Base-by-base conservation (phyloP, 2,113 vertebrate genomes). In the Ibidorhyncha struthersii region DNA sequence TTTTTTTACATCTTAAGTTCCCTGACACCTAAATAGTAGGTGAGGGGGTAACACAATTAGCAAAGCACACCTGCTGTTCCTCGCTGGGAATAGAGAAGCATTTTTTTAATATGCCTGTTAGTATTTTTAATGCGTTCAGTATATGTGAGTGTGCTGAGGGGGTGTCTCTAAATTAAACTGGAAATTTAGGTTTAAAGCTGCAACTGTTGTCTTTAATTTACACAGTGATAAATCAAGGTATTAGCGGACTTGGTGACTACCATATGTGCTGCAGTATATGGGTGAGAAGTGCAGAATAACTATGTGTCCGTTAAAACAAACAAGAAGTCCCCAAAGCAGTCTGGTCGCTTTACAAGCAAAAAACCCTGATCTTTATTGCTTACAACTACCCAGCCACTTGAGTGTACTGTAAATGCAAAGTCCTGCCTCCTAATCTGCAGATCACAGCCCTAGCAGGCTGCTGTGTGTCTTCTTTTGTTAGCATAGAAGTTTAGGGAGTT, bases 211-310 rank as follows among this genome's bases (percentile, higher is more conserved):
- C 56, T 91, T 67, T 22, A 74, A 9, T 84, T 91, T 63, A 73
- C 58, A n/a, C 36, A 45, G 56, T 20, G 43, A 19, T 80, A 85
- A 90, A 40, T 65, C 36, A 78, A 63, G 73, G 73, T 80, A 30
- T 86, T 72, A 58, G 91, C 73, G 66, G 78, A 65, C 81, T 77
- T 36, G 41, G 81, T 72, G 90, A 15, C 63, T 89, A 2, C 87
- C 30, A 8, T 47, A 43, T 91, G 86, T 84, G 70, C 93, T 69
- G 78, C 78, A 40, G n/a, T 74, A 34, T 45, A 76, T 36, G 69
- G 41, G 62, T 95, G 93, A 91, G 78, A 94, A 81, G 74, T 70
- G 84, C 76, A 62, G 82, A 66, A 50, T 93, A 96, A 96, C 85
- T 84, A 74, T 3, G 18, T 40, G 36, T 76, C 30, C 29, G 56